Evolutionary conservation across 2,888 invertebrate genomes (phyloP), one percentile per base, ranked within the genome.

Genomic region (Amphipyra berbera): DNA sequence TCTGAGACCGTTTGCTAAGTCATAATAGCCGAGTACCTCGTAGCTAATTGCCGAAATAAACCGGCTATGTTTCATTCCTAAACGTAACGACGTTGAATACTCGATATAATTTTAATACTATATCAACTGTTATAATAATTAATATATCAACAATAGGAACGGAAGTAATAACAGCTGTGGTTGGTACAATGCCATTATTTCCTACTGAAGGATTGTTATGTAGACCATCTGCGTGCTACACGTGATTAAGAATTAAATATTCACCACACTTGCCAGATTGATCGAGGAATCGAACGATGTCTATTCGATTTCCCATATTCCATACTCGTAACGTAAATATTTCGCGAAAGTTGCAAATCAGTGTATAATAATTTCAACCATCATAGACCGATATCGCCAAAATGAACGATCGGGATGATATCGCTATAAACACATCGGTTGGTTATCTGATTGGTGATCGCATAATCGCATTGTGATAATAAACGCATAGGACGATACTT

Each of bases 181-280:
- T 69, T 63, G 75, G 63, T 72, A 63, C 50, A 42, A 21, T 47
- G 65, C 72, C 69, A 75, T 65, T 63, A 66, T 50, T 74, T 75
- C 65, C 68, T 66, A 47, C 37, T 46, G 53, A 60, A 56, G 58
- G 37, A 54, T 55, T 54, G 45, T 60, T 58, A 53, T 45, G 53
- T 7, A 58, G 42, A 53, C 53, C 61, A 45, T 50, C 50, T 40
- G 53, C n/a, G 10, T 35, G 37, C 44, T n/a, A 48, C n/a, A 61
- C 41, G 40, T 59, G 52, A 59, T 70, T 61, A 59, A 47, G 13
- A 59, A 45, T 72, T 75, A 65, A 59, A 72, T 63, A 75, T 75
- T 75, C 68, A 65, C 52, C 15, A 10, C 41, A 21, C 21, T 61
- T 57, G 69, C 75, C 75, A 73, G 56, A 61, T 44, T 46, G 41